Conservation (phyloP, 2,888 invertebrate genomes). For the Cordylochernes scorpioides region DNA sequence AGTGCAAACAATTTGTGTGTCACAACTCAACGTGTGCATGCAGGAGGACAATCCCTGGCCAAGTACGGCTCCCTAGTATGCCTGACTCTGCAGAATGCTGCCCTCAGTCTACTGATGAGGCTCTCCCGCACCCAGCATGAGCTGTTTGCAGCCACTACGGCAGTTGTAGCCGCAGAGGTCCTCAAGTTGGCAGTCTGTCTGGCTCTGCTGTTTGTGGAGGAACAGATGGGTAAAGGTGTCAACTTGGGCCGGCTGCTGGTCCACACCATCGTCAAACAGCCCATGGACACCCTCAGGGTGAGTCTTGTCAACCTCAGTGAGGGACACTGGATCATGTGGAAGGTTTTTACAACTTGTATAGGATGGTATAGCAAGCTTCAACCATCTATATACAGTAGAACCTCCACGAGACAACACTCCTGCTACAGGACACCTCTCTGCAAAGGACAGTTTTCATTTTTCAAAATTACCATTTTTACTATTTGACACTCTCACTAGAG, state of each 20-base stretch:
- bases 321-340: no score
- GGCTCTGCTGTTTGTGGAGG: constrained; percentile 45
- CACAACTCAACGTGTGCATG: no score
- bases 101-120: constrained; percentile 79
- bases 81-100: constrained; percentile 84
- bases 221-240: no score
- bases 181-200: constrained; percentile 60
- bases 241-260: constrained; percentile 35
- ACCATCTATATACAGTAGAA: no score
- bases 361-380: no score
- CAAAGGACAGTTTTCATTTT: no score
- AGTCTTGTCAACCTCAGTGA: background rate
- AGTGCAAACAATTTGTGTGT: no score
- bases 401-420: no score
- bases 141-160: constrained; percentile 75
- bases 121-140: constrained; percentile 73
- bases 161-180: constrained; percentile 72
- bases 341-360: no score
- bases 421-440: no score
- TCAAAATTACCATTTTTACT: no score
- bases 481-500: no score
- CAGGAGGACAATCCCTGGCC: constrained; percentile 20
- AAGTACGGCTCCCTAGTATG: constrained; percentile 77
- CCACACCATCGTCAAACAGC: constrained; percentile 46
- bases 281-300: constrained; percentile 53